Conservation (phyloP, 2,888 invertebrate species). For the Sympetrum striolatum region DNA sequence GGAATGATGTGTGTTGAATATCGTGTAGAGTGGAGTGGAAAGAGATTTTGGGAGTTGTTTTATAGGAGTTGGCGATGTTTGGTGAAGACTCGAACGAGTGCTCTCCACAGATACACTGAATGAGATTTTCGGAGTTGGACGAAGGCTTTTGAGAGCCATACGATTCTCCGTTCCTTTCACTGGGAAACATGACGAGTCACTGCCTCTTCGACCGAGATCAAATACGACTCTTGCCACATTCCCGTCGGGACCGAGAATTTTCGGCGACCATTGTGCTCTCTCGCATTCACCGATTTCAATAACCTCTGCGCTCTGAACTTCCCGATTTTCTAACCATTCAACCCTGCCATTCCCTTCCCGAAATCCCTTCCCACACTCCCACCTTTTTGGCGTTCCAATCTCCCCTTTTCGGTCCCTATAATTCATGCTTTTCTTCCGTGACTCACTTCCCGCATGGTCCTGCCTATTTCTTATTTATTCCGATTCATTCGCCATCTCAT, state of each 20-base stretch:
- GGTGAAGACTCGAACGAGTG: neutral
- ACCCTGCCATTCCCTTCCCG: neutral
- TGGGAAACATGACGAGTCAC: neutral
- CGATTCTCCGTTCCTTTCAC: neutral
- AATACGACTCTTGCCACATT: neutral
- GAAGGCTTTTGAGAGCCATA: neutral
- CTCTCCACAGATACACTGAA: neutral
- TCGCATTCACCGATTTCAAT: too few species aligned
- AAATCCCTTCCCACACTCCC: neutral
- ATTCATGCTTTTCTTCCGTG: too few species aligned
- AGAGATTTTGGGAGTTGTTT: neutral
- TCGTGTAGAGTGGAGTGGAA: neutral
- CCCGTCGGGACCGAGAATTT: too few species aligned
- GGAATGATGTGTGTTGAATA: neutral
- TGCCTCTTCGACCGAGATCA: neutral
- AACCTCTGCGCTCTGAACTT: neutral
- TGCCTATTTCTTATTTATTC: too few species aligned
- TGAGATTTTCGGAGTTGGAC: neutral
- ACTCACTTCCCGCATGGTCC: too few species aligned
- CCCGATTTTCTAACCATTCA: neutral
- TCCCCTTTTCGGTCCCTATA: too few species aligned
- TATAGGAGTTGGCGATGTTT: neutral
- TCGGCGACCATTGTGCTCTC: too few species aligned
- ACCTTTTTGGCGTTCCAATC: neutral
- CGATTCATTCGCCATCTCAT: too few species aligned